Percentiles rank a stretch among this genome's conserved stretches.
phyloP scores from a whole-genome alignment of 2,113 vertebrate species.

The Polyodon spathula region DNA sequence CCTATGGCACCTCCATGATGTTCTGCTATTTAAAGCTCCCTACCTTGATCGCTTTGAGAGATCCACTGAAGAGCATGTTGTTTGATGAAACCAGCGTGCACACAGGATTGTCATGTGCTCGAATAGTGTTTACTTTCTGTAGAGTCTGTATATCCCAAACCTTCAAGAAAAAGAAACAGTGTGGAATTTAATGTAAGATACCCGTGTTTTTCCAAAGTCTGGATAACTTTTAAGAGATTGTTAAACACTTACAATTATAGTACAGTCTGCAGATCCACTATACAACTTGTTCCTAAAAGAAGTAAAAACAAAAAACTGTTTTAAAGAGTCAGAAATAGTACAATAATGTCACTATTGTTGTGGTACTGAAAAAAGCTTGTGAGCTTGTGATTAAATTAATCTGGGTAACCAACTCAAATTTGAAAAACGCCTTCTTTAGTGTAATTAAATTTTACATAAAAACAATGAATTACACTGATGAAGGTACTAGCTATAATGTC shows the following conservation, averaged over 20 bases:
- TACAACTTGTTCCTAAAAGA: constrained; percentile 80
- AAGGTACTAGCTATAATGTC: no score
- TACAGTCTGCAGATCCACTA: constrained; percentile 98
- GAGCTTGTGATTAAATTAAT: no score
- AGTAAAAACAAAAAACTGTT: constrained; percentile 14
- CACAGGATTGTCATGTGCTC: constrained; percentile 95
- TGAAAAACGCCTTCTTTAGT: no score
- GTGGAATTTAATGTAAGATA: no score
- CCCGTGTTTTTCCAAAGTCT: no score
- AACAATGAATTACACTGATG: no score
- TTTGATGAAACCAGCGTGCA: constrained; percentile 95
- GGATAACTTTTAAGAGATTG: neutral
- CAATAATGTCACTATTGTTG: no score
- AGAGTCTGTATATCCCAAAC: constrained; percentile 97
- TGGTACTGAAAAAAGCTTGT: no score
- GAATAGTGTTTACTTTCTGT: constrained; percentile 97
- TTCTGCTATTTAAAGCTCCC: neutral
- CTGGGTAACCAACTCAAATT: no score
- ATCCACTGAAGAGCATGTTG: constrained; percentile 98
- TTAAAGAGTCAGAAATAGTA: neutral
- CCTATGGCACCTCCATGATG: no score
- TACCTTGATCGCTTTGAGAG: constrained; percentile 97
- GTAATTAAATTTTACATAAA: no score
- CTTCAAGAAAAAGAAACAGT: constrained; percentile 37
- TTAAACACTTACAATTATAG: constrained; percentile 82